These are phyloP conservation scores for Phaethon lepturus DNA, from an alignment of 2,113 vertebrate genomes.

Conservation along the genomic window DNA sequence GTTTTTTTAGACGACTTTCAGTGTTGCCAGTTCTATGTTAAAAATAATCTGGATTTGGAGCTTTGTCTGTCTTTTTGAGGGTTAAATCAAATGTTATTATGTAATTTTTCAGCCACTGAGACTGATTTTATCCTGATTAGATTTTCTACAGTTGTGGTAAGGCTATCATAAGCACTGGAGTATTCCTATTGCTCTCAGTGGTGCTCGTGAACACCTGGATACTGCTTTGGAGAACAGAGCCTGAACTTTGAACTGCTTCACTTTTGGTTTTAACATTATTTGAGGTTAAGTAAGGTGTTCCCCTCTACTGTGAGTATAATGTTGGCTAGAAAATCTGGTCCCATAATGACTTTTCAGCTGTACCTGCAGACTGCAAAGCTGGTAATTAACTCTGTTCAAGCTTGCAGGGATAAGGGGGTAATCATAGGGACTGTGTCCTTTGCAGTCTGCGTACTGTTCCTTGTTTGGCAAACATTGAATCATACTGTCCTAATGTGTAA, in stretches of 20 bases:
- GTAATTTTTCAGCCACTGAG: neutral
- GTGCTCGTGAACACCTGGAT: neutral
- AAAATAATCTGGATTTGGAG: neutral
- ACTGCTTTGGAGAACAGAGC: neutral
- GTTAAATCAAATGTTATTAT: neutral
- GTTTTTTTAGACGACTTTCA: neutral
- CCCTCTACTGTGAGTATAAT: neutral
- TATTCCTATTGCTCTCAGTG: neutral
- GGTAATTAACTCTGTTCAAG: neutral
- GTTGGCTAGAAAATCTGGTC: neutral
- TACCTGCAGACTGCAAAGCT: neutral
- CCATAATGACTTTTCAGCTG: neutral
- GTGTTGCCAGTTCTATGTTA: neutral
- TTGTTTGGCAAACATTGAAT: neutral
- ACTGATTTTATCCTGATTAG: neutral
- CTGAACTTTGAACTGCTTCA: neutral
- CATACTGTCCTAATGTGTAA: neutral
- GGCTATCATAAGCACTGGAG: neutral
- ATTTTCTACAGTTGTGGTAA: neutral
- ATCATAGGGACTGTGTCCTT: neutral
- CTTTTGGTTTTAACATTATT: neutral
- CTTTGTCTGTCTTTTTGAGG: neutral
- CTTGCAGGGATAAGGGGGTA: neutral
- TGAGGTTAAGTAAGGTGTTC: neutral
- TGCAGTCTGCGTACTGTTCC: neutral